phyloP scores from a whole-genome alignment of 2,888 invertebrate genomes.

The Drosophila fulvimacula region DNA sequence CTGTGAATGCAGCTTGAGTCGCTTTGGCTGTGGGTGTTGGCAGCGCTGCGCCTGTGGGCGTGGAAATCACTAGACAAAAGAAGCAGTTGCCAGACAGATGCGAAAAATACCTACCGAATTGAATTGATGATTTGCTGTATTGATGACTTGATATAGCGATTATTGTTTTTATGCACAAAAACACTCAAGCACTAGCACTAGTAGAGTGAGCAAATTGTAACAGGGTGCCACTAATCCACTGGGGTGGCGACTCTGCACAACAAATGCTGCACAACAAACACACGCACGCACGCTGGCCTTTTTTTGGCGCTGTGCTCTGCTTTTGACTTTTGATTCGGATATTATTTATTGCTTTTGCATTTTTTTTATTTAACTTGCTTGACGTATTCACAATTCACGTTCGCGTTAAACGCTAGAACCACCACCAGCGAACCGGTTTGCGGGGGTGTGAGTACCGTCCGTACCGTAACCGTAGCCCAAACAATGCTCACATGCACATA shows the following conservation, averaged over 20 bases:
- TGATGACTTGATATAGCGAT: slow-evolving; percentile 13
- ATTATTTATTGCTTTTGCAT: slow-evolving; percentile 59
- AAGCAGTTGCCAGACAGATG: slow-evolving; percentile 67
- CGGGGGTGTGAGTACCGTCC: slow-evolving; percentile 66
- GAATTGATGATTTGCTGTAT: not conserved
- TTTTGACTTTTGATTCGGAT: slow-evolving; percentile 37
- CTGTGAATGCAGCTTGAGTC: not conserved
- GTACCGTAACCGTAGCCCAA: slow-evolving; percentile 58
- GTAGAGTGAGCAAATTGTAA: slow-evolving; percentile 59
- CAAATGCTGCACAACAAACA: slow-evolving; percentile 42
- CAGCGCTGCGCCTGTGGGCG: slow-evolving; percentile 31
- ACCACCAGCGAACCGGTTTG: slow-evolving; percentile 72
- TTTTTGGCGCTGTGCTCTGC: slow-evolving; percentile 65
- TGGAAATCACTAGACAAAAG: slow-evolving; percentile 36
- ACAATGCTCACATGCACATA: slow-evolving; percentile 56
- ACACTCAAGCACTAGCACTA: slow-evolving; percentile 39
- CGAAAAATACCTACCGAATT: slow-evolving; percentile 53
- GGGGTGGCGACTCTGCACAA: slow-evolving; percentile 80
- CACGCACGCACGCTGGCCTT: slow-evolving; percentile 25
- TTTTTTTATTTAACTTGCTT: slow-evolving; percentile 53
- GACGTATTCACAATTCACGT: slow-evolving; percentile 21
- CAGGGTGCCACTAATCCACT: slow-evolving; percentile 83
- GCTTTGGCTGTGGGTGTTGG: not conserved
- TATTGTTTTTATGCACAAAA: slow-evolving; percentile 39
- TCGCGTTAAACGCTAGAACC: slow-evolving; percentile 41